Percentiles rank a stretch among this genome's conserved stretches.
Evolutionary conservation across 92 coral and sea anemone species (phyloP).

Genomic region (Phymanthus crucifer): DNA sequence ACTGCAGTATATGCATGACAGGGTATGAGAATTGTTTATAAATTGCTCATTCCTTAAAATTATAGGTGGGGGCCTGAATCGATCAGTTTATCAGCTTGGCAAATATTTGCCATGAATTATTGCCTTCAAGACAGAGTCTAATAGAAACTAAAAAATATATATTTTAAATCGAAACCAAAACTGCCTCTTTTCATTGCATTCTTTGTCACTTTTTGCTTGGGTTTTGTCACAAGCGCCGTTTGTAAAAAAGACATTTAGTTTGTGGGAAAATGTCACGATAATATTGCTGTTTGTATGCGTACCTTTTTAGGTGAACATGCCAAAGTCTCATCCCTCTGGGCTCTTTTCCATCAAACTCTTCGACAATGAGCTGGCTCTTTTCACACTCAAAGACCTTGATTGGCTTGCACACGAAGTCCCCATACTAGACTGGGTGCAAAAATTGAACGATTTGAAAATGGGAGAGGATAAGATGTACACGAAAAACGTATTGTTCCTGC

Average conservation of each 20-base stretch:
- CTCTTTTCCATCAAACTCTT: conserved; percentile 56
- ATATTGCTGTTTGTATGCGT: background rate
- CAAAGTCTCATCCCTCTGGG: conserved; percentile 51
- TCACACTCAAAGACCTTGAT: conserved; percentile 48
- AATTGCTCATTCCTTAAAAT: background rate
- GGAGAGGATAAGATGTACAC: conserved; percentile 62
- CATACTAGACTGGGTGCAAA: conserved; percentile 44
- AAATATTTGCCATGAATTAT: no score
- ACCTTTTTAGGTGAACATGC: conserved; percentile 54
- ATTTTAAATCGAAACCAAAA: no score
- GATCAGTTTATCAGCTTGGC: no score
- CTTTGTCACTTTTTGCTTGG: no score
- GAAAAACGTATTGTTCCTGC: conserved; percentile 55
- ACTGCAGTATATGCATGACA: conserved; percentile 34
- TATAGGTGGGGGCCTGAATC: no score
- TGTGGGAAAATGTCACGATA: no score
- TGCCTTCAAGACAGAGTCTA: no score
- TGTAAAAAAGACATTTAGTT: no score
- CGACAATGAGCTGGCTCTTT: conserved; percentile 56
- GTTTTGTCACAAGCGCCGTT: no score
- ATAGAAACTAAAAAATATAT: no score
- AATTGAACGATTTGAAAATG: conserved; percentile 32
- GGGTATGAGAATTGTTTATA: conserved; percentile 19
- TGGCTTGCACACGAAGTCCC: conserved; percentile 72
- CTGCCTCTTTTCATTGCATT: no score